Evolutionary conservation across 2,888 invertebrate species (phyloP).

Genomic region (Ashinkailepas kermadecensis): DNA sequence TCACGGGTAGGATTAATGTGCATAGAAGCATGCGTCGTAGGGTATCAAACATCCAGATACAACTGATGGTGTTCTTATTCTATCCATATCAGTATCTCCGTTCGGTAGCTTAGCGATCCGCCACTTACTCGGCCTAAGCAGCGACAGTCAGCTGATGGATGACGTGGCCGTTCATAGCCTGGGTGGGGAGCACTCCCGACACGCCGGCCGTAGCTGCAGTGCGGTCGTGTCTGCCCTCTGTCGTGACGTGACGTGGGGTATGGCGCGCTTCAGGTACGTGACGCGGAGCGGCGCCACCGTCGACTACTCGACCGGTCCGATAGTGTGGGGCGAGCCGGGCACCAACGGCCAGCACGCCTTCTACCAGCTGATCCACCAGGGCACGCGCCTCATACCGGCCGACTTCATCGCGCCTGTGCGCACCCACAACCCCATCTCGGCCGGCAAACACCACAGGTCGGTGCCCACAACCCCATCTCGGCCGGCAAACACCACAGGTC

Average conservation of each 20-base stretch:
- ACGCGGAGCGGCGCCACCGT: constrained; percentile 59
- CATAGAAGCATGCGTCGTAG: too few species aligned
- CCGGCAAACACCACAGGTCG: constrained; percentile 69
- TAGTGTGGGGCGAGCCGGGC: constrained; percentile 97
- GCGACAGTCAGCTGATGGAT: too few species aligned
- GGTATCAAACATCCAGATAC: too few species aligned
- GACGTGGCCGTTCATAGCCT: too few species aligned
- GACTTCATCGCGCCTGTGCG: constrained; percentile 93
- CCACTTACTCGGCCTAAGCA: too few species aligned
- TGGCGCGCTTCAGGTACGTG: constrained; percentile 51
- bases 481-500: constrained; percentile 65
- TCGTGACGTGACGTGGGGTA: neutral
- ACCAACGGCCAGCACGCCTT: constrained; percentile 99
- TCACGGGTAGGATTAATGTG: too few species aligned
- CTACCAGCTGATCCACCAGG: constrained; percentile 98
- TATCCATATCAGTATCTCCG: too few species aligned
- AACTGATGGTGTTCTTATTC: too few species aligned
- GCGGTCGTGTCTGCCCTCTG: neutral
- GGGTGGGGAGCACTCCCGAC: too few species aligned
- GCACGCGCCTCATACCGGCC: constrained; percentile 78
- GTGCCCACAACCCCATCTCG: constrained; percentile 71
- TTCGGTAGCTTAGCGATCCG: too few species aligned
- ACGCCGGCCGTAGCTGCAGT: neutral
- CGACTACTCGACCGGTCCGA: constrained; percentile 62
- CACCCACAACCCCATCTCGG: constrained; percentile 76